phyloP scores from a whole-genome alignment of 2,797 vertebrate genomes.

The Notamacropus eugenii region DNA sequence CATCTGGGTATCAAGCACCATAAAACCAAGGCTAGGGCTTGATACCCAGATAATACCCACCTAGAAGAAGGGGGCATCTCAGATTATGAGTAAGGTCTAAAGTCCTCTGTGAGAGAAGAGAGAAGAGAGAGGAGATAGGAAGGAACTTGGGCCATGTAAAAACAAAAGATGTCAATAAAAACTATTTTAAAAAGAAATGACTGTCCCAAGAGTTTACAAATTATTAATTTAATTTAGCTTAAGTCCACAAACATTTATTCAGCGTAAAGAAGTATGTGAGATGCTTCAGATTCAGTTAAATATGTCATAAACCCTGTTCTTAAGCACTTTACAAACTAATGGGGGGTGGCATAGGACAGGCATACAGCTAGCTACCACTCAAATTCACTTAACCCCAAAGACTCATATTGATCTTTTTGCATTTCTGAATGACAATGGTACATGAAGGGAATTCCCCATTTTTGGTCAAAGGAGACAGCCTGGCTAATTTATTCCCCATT shows the following conservation, averaged over 20 bases:
- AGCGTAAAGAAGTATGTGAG: neutral
- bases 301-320: neutral
- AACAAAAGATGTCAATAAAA: neutral
- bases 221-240: neutral
- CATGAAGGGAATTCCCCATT: neutral
- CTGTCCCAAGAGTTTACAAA: neutral
- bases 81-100: no score
- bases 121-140: neutral
- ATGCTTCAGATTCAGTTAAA: neutral
- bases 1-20: no score
- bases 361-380: neutral
- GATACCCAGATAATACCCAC: no score
- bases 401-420: neutral
- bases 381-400: neutral
- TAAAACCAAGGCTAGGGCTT: no score
- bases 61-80: no score
- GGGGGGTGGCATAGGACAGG: neutral
- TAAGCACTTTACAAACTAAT: neutral
- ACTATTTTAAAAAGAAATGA: neutral
- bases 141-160: neutral
- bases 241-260: neutral
- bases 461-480: neutral
- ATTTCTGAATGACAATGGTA: neutral
- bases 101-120: neutral
- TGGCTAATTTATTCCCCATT: neutral